A percentile compares a stretch with the other conserved stretches of the same genome.
Conservation (phyloP, 92 coral and sea anemone species). For the Virgularia gustaviana region DNA sequence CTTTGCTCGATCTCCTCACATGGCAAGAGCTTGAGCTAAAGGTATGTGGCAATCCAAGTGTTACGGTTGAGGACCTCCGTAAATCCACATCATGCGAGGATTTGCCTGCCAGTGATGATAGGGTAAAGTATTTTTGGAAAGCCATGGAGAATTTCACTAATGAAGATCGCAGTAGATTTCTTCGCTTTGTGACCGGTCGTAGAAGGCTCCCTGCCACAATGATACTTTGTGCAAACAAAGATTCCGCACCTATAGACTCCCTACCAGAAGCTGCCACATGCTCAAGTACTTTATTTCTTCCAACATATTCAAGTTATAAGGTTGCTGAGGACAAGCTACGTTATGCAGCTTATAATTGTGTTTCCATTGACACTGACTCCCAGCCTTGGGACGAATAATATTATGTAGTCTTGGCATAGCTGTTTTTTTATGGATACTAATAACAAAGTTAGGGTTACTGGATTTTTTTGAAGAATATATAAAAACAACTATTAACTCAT, state of each 20-base stretch:
- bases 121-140: conserved; percentile 88
- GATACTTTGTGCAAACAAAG: conserved; percentile 79
- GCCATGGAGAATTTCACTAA: conserved; percentile 91
- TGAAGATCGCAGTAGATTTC: conserved; percentile 97
- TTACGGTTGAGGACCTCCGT: conserved; percentile 72
- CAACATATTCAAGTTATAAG: conserved; percentile 86
- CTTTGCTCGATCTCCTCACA: conserved; percentile 85
- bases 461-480: no score
- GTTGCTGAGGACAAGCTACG: conserved; percentile 97
- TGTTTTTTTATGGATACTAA: no score
- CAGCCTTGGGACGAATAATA: conserved; percentile 93
- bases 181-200: conserved; percentile 96
- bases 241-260: conserved; percentile 74
- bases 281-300: conserved; percentile 90
- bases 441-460: no score
- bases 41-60: conserved; percentile 90
- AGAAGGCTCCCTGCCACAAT: conserved; percentile 91
- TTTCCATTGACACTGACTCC: conserved; percentile 94
- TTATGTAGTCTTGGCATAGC: not conserved
- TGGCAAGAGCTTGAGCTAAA: conserved; percentile 98
- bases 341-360: conserved; percentile 95
- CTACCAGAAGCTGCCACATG: conserved; percentile 98
- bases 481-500: no score
- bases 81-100: conserved; percentile 76
- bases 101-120: conserved; percentile 73